These are phyloP conservation scores for Chaenogobius annularis DNA, from an alignment of 2,113 vertebrate genomes.

Conservation along the genomic window DNA sequence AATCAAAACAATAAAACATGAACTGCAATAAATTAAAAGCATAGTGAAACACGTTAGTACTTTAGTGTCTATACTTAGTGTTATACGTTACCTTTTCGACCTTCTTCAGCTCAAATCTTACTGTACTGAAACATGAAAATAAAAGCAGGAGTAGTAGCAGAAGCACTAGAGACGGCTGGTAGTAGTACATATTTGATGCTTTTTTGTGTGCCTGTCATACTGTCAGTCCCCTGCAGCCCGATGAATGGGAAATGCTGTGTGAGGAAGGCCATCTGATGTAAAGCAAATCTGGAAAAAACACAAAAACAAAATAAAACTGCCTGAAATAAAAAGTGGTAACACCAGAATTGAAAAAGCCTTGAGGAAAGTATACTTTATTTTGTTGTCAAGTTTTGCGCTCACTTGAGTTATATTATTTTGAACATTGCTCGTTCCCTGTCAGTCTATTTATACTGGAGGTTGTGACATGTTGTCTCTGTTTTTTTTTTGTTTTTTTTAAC, in stretches of 20 bases:
- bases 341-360: background rate
- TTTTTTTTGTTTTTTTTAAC: background rate
- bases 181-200: no score
- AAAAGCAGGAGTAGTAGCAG: background rate
- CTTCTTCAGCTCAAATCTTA: no score
- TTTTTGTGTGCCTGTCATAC: no score
- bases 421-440: constrained; percentile 11
- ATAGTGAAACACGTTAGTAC: no score
- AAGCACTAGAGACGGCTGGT: no score
- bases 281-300: background rate
- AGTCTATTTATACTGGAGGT: constrained; percentile 47
- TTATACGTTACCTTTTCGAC: no score
- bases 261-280: background rate
- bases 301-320: background rate
- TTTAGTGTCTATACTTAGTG: no score
- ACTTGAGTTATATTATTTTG: background rate
- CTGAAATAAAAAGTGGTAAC: background rate
- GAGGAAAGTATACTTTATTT: background rate
- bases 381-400: background rate
- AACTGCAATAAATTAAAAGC: no score
- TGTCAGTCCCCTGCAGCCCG: no score
- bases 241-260: background rate
- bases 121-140: no score
- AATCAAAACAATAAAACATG: no score
- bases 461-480: constrained; percentile 43